Conservation (phyloP, 2,888 invertebrate species). For the Keiferia lycopersicella region DNA sequence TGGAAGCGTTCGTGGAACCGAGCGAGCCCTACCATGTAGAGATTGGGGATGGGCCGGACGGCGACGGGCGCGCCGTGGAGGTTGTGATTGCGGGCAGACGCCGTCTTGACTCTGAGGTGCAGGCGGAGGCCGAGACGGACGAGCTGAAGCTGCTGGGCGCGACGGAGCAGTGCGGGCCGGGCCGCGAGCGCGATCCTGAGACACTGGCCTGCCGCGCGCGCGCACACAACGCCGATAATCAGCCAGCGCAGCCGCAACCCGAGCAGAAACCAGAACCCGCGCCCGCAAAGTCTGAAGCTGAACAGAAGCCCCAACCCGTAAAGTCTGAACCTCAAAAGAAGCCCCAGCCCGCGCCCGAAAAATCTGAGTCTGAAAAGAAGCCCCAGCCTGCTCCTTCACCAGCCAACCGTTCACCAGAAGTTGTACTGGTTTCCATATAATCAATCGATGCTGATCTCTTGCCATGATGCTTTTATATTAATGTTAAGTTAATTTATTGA, state of each 20-base stretch:
- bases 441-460: conserved; percentile 44
- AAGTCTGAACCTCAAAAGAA: conserved; percentile 24
- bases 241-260: conserved; percentile 21
- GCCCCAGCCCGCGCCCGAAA: conserved; percentile 29
- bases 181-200: conserved; percentile 84
- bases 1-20: conserved; percentile 83
- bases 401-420: conserved; percentile 48
- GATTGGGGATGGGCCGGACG: conserved; percentile 66
- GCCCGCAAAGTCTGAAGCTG: conserved; percentile 20
- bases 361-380: conserved; percentile 24
- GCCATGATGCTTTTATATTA: conserved; percentile 35
- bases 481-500: conserved; percentile 52
- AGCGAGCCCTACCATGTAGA: conserved; percentile 86
- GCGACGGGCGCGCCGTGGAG: conserved; percentile 57
- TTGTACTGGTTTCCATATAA: conserved; percentile 51
- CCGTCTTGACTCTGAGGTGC: conserved; percentile 49
- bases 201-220: conserved; percentile 80
- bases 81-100: conserved; percentile 67
- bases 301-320: conserved; percentile 25
- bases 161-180: conserved; percentile 88
- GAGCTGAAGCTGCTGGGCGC: conserved; percentile 84
- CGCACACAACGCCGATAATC: conserved; percentile 23
- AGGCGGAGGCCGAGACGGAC: conserved; percentile 47
- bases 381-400: conserved; percentile 30
- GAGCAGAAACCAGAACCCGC: conserved; percentile 28